Conservation (phyloP, 2,888 invertebrate genomes). For the Synergus laeviventris region DNA sequence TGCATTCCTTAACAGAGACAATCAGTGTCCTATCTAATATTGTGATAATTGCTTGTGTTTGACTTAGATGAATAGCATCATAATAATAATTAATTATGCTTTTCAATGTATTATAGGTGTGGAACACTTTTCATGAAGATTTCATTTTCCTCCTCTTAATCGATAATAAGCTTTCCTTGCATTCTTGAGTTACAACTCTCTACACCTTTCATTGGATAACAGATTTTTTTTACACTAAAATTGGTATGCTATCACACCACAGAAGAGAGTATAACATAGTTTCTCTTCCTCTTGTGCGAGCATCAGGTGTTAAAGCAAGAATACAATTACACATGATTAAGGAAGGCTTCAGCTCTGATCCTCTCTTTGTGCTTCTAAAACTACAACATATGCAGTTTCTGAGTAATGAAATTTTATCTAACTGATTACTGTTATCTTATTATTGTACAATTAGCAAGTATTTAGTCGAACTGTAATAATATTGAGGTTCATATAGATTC, state of each 20-base stretch:
- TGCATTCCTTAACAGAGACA: slow-evolving; percentile 27
- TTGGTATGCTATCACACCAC: neutral
- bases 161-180: neutral
- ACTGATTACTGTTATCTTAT: neutral
- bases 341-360: neutral
- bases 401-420: neutral
- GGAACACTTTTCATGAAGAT: too few species aligned
- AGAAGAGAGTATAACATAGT: neutral
- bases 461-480: neutral
- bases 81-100: neutral
- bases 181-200: neutral
- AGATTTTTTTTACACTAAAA: neutral
- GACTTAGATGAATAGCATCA: neutral
- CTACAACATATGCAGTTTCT: neutral
- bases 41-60: neutral
- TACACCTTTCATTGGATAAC: neutral
- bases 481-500: too few species aligned
- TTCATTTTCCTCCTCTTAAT: too few species aligned
- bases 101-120: neutral
- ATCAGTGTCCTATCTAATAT: neutral
- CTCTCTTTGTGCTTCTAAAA: neutral
- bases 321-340: neutral
- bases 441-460: neutral
- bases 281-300: neutral
- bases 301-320: neutral